Evolutionary conservation across 1,140 invertebrate species (phyloP).

Genomic region (Drosophila lowei): DNA sequence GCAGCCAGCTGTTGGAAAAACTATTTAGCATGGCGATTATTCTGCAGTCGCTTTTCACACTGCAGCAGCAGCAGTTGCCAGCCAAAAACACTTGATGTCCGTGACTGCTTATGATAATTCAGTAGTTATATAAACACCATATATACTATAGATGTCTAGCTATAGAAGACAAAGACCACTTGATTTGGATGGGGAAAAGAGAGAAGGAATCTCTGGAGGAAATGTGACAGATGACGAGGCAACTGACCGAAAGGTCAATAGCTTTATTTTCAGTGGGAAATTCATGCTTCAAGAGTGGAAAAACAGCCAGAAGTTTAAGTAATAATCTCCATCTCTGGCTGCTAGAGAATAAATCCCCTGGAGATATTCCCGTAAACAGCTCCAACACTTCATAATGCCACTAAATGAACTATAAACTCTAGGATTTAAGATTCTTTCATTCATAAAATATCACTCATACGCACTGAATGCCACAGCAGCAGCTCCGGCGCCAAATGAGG

Average conservation of each 20-base stretch:
- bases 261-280: too few relatives aligned
- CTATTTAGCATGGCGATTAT: constrained; percentile 73
- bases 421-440: constrained; percentile 29
- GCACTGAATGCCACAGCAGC: constrained; percentile 21
- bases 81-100: constrained; percentile 38
- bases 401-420: constrained; percentile 44
- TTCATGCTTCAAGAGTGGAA: too few relatives aligned
- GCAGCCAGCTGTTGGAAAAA: constrained; percentile 32
- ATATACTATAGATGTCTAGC: constrained; percentile 5
- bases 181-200: constrained; percentile 46
- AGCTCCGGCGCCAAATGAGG: constrained; percentile 26
- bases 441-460: constrained; percentile 59
- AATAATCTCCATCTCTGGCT: constrained; percentile 14
- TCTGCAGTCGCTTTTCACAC: constrained; percentile 52
- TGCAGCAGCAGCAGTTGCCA: constrained; percentile 45
- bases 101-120: constrained; percentile 70
- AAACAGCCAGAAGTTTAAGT: too few relatives aligned
- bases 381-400: constrained; percentile 26
- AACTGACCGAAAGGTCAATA: constrained; percentile 16
- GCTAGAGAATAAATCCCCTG: constrained; percentile 13
- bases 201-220: constrained; percentile 4
- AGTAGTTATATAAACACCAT: constrained; percentile 12
- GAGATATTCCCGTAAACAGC: constrained; percentile 33
- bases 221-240: constrained; percentile 18
- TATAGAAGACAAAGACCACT: constrained; percentile 15